Percentiles rank a stretch among this genome's conserved stretches.
These are phyloP conservation scores for Ecdyonurus torrentis DNA, from an alignment of 2,888 invertebrate genomes.

Conservation along the genomic window DNA sequence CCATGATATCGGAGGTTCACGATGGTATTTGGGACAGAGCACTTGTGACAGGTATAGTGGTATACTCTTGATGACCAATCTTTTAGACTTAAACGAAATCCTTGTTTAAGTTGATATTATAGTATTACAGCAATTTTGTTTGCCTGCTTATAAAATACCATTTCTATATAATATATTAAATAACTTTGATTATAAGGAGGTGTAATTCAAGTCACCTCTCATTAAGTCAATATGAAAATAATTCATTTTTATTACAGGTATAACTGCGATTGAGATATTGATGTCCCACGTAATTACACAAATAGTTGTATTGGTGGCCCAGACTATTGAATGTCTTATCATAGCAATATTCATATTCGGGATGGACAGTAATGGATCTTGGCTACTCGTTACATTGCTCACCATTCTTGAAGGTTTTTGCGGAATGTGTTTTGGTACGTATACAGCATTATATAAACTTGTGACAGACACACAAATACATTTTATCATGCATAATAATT, in stretches of 20 bases:
- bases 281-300: slow-evolving; percentile 65
- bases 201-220: too few relatives aligned
- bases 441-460: too few relatives aligned
- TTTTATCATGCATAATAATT: too few relatives aligned
- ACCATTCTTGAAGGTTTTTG: slow-evolving; percentile 56
- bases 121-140: too few relatives aligned
- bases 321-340: slow-evolving; percentile 42
- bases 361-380: slow-evolving; percentile 42
- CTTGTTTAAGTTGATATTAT: too few relatives aligned
- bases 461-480: too few relatives aligned
- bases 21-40: slow-evolving; percentile 81
- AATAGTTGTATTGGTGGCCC: slow-evolving; percentile 50
- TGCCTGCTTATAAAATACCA: too few relatives aligned
- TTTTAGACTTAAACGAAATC: too few relatives aligned
- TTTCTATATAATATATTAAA: too few relatives aligned
- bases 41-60: slow-evolving; percentile 57
- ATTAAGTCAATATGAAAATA: background rate
- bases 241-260: slow-evolving; percentile 30
- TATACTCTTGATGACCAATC: too few relatives aligned
- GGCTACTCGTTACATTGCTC: slow-evolving; percentile 35
- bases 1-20: slow-evolving; percentile 60
- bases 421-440: slow-evolving; percentile 66
- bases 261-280: slow-evolving; percentile 61
- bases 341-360: slow-evolving; percentile 43
- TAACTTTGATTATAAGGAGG: too few relatives aligned